phyloP scores from a whole-genome alignment of 2,797 vertebrate genomes.

The Sebastes diaconus region DNA sequence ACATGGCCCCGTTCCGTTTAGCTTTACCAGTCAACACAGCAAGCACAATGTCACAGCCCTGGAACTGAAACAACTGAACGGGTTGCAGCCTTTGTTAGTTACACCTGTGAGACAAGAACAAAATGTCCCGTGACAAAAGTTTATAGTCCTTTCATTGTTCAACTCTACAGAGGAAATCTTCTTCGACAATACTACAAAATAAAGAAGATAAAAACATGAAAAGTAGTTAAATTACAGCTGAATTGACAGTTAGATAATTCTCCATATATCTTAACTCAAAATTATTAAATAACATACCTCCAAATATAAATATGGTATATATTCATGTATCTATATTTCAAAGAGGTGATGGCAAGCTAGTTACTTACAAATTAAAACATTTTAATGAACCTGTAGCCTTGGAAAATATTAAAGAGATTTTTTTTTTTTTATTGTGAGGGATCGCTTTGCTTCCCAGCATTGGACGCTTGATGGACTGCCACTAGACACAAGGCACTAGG shows the following conservation, averaged over 20 bases:
- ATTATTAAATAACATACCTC: neutral
- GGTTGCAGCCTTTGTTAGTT: neutral
- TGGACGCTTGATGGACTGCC: too few relatives aligned
- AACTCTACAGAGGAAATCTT: neutral
- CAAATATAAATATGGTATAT: neutral
- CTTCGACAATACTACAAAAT: neutral
- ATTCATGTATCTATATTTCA: neutral
- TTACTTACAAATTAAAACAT: neutral
- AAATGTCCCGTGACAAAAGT: neutral
- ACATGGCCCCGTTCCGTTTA: neutral
- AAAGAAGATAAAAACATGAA: neutral
- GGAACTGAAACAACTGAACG: neutral
- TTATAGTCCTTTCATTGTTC: neutral
- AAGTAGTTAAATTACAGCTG: neutral
- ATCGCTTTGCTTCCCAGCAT: too few relatives aligned
- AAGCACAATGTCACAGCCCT: fast-evolving
- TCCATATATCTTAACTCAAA: neutral
- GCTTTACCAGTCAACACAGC: neutral
- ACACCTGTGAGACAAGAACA: neutral
- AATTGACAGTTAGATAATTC: neutral
- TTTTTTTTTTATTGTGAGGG: too few relatives aligned
- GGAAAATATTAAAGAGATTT: too few relatives aligned
- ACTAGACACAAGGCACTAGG: too few relatives aligned
- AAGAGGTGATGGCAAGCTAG: neutral
- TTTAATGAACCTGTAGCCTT: too few relatives aligned